Base-by-base conservation (phyloP, 2,797 vertebrate species). In the Odontamblyopus lacepedii region DNA sequence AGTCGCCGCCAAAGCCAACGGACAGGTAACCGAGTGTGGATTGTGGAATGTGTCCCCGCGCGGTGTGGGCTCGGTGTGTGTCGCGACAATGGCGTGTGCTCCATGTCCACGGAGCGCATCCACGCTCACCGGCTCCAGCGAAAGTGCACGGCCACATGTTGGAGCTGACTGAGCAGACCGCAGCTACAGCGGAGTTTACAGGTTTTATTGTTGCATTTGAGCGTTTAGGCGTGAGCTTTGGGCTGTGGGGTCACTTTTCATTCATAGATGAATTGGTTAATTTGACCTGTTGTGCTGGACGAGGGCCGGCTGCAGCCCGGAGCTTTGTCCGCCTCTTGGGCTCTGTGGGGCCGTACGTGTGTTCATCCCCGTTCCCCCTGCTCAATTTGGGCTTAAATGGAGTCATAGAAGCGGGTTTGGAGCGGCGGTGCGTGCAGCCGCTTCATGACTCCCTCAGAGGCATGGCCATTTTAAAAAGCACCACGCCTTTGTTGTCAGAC, bases 1-100 rank as follows among this genome's bases (percentile, higher is more conserved):
- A 76, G 96, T 96, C 80, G 95, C 96, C 66, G 95, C 96, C 7
- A 99, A 99, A 92, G 85, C 96, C 16, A 98, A 98, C 72, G 98
- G 98, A 82, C 97, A 98, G 98, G 97, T 98, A 96, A 69, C 72
- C 16, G 64, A 67, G 69, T 51, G 60, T 76, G 0, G 57, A 59
- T 16, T 26, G 69, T 73, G 78, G 71, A 79, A 15, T 27, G 65
- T 13, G 53, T 81, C 78, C 12, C 41, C 41, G 11, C 41, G 41
- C 41, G 41, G 44, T 16, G 12, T 83, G 55, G 71, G 65, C 72
- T 71, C 63, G 53, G 71, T 85, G 70, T 79, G 91, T 85, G 85
- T 86, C 87, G 89, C 82, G 83, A 87, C 87, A 83, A 91, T 90
- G 89, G 87, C 86, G 88, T 83, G 88, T 15, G 23, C 84, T 77